Base-by-base conservation (phyloP, 2,113 vertebrate genomes). In the Sceloporus tristichus region DNA sequence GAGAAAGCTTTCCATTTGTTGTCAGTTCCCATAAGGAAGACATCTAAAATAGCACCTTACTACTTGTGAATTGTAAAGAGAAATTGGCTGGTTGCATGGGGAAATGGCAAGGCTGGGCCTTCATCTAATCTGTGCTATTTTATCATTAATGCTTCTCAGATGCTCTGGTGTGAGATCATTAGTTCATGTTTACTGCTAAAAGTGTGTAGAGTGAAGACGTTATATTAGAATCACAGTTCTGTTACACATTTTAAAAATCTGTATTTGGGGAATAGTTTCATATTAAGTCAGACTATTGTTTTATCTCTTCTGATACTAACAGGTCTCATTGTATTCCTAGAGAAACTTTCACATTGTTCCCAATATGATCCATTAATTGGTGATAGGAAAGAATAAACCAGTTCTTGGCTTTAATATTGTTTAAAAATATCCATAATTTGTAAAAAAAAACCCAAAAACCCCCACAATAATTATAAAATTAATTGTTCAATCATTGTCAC, bases 21-120 rank as follows among this genome's bases (percentile, higher is more conserved):
- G 27, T 75, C 79, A 56, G 59, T 80, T 34, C 53, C 66, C 70
- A 56, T 40, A 59, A 84, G 82, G 68, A 73, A 74, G 21, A 59
- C 66, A 18, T 80, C 68, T 81, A 73, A 87, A 73, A 56, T 80
- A 71, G 53, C 77, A 71, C 76, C 66, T 71, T 80, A 59, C 23
- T 56, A 71, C 48, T 87, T 80, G 77, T 81, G 70, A 82, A 82
- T 82, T 87, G 86, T 74, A 27, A 75, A 56, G 38, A 38, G 34
- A 81, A 81, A 81, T 87, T 87, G 70, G 54, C 68, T 73, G 19
- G 68, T 48, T 74, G 68, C 79, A 62, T n/a, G 56, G 56, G 79
- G 19, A 62, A 62, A 62, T 38, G 19, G 21, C 13, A 75, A 21
- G 71, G 21, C 29, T 38, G 70, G 53, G 9, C 38, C 42, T 84